Evolutionary conservation across 1,140 invertebrate species (phyloP), one percentile per base, ranked within the genome.

Genomic region (Druon quercuslanigerum): DNA sequence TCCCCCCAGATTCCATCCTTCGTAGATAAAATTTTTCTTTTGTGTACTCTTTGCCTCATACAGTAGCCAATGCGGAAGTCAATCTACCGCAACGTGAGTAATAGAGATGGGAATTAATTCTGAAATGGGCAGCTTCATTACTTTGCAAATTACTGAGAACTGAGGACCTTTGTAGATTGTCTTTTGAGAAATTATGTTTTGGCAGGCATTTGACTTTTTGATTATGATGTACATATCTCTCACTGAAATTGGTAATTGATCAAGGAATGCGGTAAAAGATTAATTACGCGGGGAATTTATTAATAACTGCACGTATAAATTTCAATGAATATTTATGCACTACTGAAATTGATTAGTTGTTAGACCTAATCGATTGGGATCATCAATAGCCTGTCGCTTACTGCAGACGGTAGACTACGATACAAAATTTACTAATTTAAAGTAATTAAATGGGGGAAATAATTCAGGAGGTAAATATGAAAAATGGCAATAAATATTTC

Each of bases 41-140:
- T 33, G 20, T 60, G 57, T 33, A 25, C 5, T 14, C 20, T 60
- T 60, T 33, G 57, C 12, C 57, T 60, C 20, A 60, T 19, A 60
- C 57, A 25, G 57, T 60, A 60, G 57, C 57, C 57, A 60, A 60
- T 60, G 57, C 57, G 57, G 57, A 60, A 60, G 57, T 60, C 57
- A 60, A 60, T 60, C 20, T 60, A 60, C 57, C 20, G 57, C 57
- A 60, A 33, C 57, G 20, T 60, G 57, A 60, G 57, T 60, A 60
- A 60, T 60, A 60, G 57, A 33, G 57, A 20, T 25, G 57, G 57
- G 57, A 60, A 60, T 60, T 60, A 60, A 33, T 60, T 60, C 57
- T 33, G 20, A 33, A 60, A 40, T 60, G 25, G 57, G 57, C 57
- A 60, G 57, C 57, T 60, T 60, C 57, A 60, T 60, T 33, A 60